Evolutionary conservation across 2,888 invertebrate genomes (phyloP).

Genomic region (Synergus umbraculus): DNA sequence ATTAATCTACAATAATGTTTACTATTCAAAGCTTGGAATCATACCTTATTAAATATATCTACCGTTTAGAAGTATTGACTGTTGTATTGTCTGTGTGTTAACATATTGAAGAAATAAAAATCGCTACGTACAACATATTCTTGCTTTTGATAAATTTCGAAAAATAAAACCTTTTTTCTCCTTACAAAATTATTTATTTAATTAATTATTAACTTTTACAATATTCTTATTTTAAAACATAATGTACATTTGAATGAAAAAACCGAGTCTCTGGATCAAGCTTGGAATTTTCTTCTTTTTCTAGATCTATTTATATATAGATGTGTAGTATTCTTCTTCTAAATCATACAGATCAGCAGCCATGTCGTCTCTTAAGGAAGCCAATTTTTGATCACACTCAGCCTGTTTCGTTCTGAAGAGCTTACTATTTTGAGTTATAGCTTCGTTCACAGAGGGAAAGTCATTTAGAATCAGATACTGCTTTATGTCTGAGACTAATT

Average conservation of each 20-base stretch:
- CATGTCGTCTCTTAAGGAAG: conserved; percentile 95
- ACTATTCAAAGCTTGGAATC: conserved; percentile 66
- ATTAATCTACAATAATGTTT: conserved; percentile 64
- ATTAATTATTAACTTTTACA: neutral
- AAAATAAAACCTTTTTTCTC: neutral
- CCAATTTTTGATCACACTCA: conserved; percentile 95
- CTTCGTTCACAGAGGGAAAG: conserved; percentile 98
- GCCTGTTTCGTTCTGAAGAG: conserved; percentile 93
- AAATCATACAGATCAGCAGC: conserved; percentile 94
- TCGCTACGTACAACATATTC: conserved; percentile 55
- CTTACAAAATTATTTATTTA: conserved; percentile 18
- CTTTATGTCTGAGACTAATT: conserved; percentile 97
- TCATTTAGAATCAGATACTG: conserved; percentile 98
- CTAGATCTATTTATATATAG: conserved; percentile 84
- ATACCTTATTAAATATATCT: conserved; percentile 69
- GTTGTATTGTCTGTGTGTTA: conserved; percentile 74
- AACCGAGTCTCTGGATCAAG: neutral
- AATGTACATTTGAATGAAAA: conserved; percentile 18
- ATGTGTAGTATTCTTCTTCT: conserved; percentile 95
- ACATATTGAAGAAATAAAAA: conserved; percentile 71
- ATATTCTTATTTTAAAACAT: conserved; percentile 4
- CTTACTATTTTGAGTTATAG: conserved; percentile 95
- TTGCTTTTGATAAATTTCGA: conserved; percentile 4
- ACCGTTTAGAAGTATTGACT: conserved; percentile 71
- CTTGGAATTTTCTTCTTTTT: neutral